A percentile compares a stretch with the other conserved stretches of the same genome.
These are phyloP conservation scores for Bombus soroeensis DNA, from an alignment of 1,140 invertebrate genomes.

Conservation along the genomic window DNA sequence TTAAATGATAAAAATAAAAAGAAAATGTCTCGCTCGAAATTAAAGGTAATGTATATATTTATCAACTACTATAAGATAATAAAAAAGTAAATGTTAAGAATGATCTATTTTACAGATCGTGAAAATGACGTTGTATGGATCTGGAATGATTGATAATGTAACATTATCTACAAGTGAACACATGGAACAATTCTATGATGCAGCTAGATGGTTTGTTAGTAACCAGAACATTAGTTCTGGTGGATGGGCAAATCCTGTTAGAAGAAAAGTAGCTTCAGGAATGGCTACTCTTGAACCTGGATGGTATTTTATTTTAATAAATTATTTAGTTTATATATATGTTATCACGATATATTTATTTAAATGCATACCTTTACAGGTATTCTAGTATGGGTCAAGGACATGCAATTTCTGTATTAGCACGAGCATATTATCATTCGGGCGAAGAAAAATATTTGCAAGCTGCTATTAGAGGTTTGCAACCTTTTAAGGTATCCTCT, in stretches of 20 bases:
- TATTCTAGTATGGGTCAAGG: conserved; percentile 99
- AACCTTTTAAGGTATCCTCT: conserved; percentile 90
- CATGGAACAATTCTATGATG: conserved; percentile 94
- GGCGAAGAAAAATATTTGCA: conserved; percentile 90
- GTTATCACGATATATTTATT: background rate
- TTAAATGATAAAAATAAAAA: conserved; percentile 86
- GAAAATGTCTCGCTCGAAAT: conserved; percentile 90
- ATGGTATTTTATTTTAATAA: conserved; percentile 84
- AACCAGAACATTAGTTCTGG: conserved; percentile 92
- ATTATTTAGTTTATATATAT: background rate
- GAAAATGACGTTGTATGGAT: conserved; percentile 88
- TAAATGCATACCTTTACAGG: conserved; percentile 78
- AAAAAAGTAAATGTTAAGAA: background rate
- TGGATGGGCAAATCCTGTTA: conserved; percentile 95
- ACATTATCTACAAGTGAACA: conserved; percentile 93
- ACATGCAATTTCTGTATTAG: conserved; percentile 96
- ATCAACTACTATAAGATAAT: background rate
- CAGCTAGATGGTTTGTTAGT: conserved; percentile 95
- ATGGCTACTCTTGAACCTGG: conserved; percentile 91
- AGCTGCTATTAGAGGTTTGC: conserved; percentile 90
- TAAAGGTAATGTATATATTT: conserved; percentile 84
- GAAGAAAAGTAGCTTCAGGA: conserved; percentile 89
- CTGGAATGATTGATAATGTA: conserved; percentile 91
- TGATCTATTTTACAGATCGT: conserved; percentile 80
- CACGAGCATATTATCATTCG: conserved; percentile 93